These are phyloP conservation scores for Saccostrea echinata DNA, from an alignment of 1,140 invertebrate genomes.

Conservation along the genomic window DNA sequence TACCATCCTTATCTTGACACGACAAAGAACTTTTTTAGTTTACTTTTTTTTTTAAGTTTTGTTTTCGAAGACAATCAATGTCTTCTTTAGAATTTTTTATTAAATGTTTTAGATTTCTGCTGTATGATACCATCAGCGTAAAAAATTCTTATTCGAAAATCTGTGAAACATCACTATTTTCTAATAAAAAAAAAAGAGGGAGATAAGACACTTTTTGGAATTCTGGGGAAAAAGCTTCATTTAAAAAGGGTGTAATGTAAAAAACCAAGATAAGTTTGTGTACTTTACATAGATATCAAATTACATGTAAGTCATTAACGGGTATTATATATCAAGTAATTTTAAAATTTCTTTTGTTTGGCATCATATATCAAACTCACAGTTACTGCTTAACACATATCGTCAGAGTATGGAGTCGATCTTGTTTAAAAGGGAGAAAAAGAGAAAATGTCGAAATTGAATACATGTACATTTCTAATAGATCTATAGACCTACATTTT, in stretches of 20 bases:
- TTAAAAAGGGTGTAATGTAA: neutral
- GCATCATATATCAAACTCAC: too few relatives aligned
- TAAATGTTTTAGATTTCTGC: conserved; percentile 3
- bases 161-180: neutral
- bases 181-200: neutral
- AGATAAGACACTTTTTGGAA: neutral
- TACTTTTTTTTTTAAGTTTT: neutral
- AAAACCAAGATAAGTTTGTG: neutral
- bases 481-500: too few relatives aligned
- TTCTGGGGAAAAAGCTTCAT: neutral
- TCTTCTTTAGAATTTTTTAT: neutral
- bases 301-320: too few relatives aligned
- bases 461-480: too few relatives aligned
- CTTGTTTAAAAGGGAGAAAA: too few relatives aligned
- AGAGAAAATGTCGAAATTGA: too few relatives aligned
- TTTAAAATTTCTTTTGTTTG: too few relatives aligned
- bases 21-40: neutral
- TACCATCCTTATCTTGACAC: conserved; percentile 7
- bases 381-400: too few relatives aligned
- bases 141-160: neutral
- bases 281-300: neutral
- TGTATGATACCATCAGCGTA: neutral
- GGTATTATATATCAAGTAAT: too few relatives aligned
- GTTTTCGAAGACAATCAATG: neutral
- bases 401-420: too few relatives aligned